Conservation (phyloP, 2,888 invertebrate genomes). For the Xiphydria camelus region DNA sequence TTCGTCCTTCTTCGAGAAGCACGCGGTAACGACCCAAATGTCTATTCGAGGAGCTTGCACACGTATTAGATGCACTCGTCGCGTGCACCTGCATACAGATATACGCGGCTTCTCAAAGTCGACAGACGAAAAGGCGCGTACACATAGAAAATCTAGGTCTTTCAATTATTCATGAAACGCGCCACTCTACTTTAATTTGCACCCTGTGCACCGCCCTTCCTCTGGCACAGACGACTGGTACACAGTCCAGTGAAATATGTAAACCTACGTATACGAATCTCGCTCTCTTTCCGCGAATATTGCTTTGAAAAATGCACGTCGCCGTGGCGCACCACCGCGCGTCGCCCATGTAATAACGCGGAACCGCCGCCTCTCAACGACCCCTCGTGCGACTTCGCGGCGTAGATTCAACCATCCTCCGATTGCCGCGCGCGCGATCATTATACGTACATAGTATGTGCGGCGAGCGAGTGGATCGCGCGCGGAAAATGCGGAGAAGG, state of each 20-base stretch:
- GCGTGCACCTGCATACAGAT: too few species aligned
- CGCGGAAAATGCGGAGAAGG: too few species aligned
- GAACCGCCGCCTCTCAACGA: not conserved
- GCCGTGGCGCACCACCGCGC: slow-evolving; percentile 5
- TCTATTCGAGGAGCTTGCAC: too few species aligned
- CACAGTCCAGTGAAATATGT: too few species aligned
- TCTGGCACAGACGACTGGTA: not conserved
- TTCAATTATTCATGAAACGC: slow-evolving; percentile 42
- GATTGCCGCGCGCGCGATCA: too few species aligned
- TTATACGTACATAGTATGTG: too few species aligned
- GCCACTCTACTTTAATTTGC: slow-evolving; percentile 41
- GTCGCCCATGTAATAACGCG: slow-evolving; percentile 3
- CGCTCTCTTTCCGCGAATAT: slow-evolving; percentile 14
- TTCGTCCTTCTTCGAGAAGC: too few species aligned
- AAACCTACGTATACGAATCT: not conserved
- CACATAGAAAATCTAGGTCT: slow-evolving; percentile 23
- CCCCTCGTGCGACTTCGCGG: too few species aligned
- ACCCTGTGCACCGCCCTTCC: slow-evolving; percentile 28
- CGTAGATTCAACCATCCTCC: too few species aligned
- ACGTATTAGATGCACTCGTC: too few species aligned
- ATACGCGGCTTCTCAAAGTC: not conserved
- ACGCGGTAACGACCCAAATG: too few species aligned
- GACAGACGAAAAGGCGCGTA: slow-evolving; percentile 16
- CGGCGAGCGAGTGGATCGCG: too few species aligned
- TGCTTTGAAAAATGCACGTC: slow-evolving; percentile 19